Base-by-base conservation (phyloP, 2,113 vertebrate genomes). In the Trochalopteron elliotii region DNA sequence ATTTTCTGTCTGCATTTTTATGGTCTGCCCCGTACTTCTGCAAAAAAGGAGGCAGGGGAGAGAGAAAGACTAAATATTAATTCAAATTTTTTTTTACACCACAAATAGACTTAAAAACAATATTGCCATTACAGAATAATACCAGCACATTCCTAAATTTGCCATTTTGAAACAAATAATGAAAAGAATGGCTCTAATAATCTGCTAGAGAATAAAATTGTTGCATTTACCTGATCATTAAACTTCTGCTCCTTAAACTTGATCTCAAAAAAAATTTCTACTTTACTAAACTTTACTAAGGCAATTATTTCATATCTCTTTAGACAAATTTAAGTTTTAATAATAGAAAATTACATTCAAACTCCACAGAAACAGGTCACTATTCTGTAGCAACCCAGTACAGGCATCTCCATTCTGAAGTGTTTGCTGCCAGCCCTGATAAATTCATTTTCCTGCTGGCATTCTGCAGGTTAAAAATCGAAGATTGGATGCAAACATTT, bases 1-100 rank as follows among this genome's bases (percentile, higher is more conserved):
- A 77, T 99, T 99, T 97, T 99, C 99, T 45, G 99, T 99, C 96
- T 99, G 98, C 94, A 99, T 98, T 97, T 98, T 99, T 87, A 99
- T 96, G 17, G 98, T 99, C 95, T 99, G 99, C 65, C 99, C 99
- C 49, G 99, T 99, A 87, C 98, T 98, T 96, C 99, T 99, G 97
- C 49, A 96, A 96, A 59, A 93, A 76, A 90, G 7, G 23, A 76
- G 17, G 42, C 11, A 25, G 3, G 5, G 5, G 15, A 13, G 11
- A 68, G 27, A 88, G 13, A 90, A 45, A 71, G 5, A 71, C 14
- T 33, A 69, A 37, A 18, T 53, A 69, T 18, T 85, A 49, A 44
- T 61, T 65, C 28, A 1, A 17, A 37, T 40, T 4, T 27, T 24
- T 67, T 75, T 76, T 89, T 24, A 47, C 28, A 85, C 2, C 44